A percentile compares a stretch with the other conserved stretches of the same genome.
Conservation (phyloP, 2,888 invertebrate species). For the Linnaemya vulpina region DNA sequence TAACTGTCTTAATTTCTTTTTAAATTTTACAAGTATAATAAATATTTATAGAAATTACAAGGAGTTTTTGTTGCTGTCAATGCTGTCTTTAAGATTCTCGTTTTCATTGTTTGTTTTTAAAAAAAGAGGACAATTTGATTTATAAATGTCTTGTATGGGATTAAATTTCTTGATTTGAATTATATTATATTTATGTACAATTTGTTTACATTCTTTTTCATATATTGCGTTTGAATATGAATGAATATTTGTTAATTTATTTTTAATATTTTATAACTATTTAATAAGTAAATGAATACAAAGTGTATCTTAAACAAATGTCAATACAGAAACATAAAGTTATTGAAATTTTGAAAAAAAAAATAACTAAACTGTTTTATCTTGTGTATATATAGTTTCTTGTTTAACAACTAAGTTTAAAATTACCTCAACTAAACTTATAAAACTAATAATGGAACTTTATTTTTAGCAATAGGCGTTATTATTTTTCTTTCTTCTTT, state of each 20-base stretch:
- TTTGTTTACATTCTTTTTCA: constrained; percentile 14
- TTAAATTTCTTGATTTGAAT: constrained; percentile 32
- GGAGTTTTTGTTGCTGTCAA: constrained; percentile 32
- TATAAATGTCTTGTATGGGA: constrained; percentile 19
- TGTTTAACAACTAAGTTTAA: constrained; percentile 31
- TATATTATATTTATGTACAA: constrained; percentile 51
- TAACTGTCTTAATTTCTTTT: constrained; percentile 62
- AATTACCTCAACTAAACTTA: constrained; percentile 69
- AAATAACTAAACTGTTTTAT: constrained; percentile 14
- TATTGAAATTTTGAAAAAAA: constrained; percentile 5
- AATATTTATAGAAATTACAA: constrained; percentile 67
- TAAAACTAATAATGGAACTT: constrained; percentile 72
- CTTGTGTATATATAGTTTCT: constrained; percentile 2
- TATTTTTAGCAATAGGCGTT: constrained; percentile 35
- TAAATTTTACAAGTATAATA: constrained; percentile 64
- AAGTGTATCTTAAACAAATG: constrained; percentile 8
- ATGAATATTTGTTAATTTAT: constrained; percentile 6
- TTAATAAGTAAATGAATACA: constrained; percentile 30
- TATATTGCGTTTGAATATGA: constrained; percentile 40
- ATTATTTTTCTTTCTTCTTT: background rate
- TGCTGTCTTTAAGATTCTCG: constrained; percentile 11
- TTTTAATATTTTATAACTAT: constrained; percentile 30
- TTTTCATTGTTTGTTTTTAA: constrained; percentile 8
- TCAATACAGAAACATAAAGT: constrained; percentile 29
- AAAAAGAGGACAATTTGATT: constrained; percentile 61